Evolutionary conservation across 2,113 vertebrate species (phyloP), one percentile per base, ranked within the genome.

Genomic region (Leptosomus discolor): DNA sequence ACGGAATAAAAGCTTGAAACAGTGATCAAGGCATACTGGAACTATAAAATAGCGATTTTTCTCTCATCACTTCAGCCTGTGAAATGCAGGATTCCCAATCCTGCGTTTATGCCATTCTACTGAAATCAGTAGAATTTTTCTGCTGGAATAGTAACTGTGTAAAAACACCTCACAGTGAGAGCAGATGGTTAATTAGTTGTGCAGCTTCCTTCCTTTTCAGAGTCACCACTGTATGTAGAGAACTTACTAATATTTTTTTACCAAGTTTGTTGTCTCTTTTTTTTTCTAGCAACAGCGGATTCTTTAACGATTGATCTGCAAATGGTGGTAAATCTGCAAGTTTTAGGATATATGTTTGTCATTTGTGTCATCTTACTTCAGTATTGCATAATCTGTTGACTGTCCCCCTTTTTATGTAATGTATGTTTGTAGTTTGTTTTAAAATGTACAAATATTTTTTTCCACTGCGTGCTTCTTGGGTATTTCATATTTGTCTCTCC

Each of bases 361-460:
- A 39, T 85, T 41, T 16, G 19, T 94, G 82, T 60, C 10, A 1
- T 88, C 36, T 61, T 61, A 43, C 18, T n/a, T 93, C 92, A 95
- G 51, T 5, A 80, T 96, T 95, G 91, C 79, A 60, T 97, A 95
- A 97, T 91, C 87, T 92, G 92, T 94, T 97, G 90, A 39, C 73
- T 81, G 2, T 96, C 83, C 50, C 65, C 90, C 74, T 92, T 97
- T 74, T 98, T 96, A 94, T 89, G 54, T 97, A 97, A 97, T 97
- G 92, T 95, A 95, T 98, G 97, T 97, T 97, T 97, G 96, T 91
- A 97, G 96, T 98, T 98, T 97, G 88, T 84, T 96, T 97, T 69
- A 96, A 98, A 98, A 96, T 32, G 92, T 75, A 87, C 94, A 91
- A 80, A 90, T 88, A 65, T 76, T 92, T 90, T 96, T 92, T 95